Percentiles rank a stretch among this genome's conserved stretches.
These are phyloP conservation scores for Myathropa florea DNA, from an alignment of 2,888 invertebrate species.

Conservation along the genomic window DNA sequence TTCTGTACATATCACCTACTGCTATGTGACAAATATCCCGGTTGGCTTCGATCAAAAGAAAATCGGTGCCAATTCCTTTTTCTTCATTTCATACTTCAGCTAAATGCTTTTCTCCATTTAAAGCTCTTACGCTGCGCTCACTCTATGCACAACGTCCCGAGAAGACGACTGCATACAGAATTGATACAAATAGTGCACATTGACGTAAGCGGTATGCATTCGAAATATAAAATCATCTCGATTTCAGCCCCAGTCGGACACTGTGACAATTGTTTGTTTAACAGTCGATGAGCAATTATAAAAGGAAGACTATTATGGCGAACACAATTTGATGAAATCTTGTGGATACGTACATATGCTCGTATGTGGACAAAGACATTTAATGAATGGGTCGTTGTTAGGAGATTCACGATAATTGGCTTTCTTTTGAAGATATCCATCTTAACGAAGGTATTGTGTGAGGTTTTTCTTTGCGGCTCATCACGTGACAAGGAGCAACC, in stretches of 20 bases:
- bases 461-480: constrained; percentile 25
- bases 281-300: constrained; percentile 36
- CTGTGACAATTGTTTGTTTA: constrained; percentile 31
- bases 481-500: constrained; percentile 49
- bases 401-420: constrained; percentile 60
- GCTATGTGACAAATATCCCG: constrained; percentile 26
- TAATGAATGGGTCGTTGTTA: constrained; percentile 62
- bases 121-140: constrained; percentile 10
- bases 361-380: neutral
- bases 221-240: constrained; percentile 3
- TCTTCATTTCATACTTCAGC: constrained; percentile 6
- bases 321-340: constrained; percentile 9
- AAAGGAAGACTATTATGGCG: neutral
- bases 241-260: neutral
- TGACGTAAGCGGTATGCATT: constrained; percentile 22
- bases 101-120: constrained; percentile 26
- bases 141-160: neutral
- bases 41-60: constrained; percentile 35
- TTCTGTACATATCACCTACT: constrained; percentile 15
- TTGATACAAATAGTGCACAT: constrained; percentile 19
- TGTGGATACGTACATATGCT: neutral
- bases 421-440: constrained; percentile 58
- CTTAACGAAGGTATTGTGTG: constrained; percentile 66
- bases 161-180: neutral
- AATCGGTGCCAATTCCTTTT: constrained; percentile 57